Percentiles rank a stretch among this genome's conserved stretches.
Conservation (phyloP, 1,140 invertebrate genomes). For the Fopius arisanus region DNA sequence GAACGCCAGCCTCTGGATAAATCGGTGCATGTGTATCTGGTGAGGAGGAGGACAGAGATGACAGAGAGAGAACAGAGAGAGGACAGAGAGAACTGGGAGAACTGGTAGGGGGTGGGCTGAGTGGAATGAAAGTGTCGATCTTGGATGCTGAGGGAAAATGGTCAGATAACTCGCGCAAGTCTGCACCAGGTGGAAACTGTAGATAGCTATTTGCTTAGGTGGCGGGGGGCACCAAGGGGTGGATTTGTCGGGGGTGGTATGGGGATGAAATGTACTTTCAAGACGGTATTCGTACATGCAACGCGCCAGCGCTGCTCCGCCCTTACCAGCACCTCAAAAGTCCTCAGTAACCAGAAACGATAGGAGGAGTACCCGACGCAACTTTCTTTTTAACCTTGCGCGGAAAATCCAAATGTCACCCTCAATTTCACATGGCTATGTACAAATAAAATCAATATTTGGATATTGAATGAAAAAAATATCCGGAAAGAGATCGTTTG, state of each 20-base stretch:
- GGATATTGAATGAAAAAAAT: background rate
- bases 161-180: background rate
- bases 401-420: background rate
- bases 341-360: background rate
- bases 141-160: background rate
- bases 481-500: background rate
- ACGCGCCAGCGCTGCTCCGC: constrained; percentile 26
- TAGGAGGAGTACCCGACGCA: constrained; percentile 31
- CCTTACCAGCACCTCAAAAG: background rate
- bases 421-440: background rate
- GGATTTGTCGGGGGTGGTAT: background rate
- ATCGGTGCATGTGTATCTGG: constrained; percentile 4
- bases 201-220: background rate
- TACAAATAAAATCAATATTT: background rate
- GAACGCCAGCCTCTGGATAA: constrained; percentile 26
- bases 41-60: constrained; percentile 20
- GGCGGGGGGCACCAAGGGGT: background rate
- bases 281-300: constrained; percentile 24
- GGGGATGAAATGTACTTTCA: constrained; percentile 8
- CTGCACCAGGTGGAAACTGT: background rate
- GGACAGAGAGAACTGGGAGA: too few relatives aligned
- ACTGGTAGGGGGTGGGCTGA: constrained; percentile 16
- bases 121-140: background rate
- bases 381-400: constrained; percentile 32
- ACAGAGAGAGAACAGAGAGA: too few relatives aligned